Evolutionary conservation across 2,888 invertebrate species (phyloP).

Genomic region (Amphiduros pacificus): DNA sequence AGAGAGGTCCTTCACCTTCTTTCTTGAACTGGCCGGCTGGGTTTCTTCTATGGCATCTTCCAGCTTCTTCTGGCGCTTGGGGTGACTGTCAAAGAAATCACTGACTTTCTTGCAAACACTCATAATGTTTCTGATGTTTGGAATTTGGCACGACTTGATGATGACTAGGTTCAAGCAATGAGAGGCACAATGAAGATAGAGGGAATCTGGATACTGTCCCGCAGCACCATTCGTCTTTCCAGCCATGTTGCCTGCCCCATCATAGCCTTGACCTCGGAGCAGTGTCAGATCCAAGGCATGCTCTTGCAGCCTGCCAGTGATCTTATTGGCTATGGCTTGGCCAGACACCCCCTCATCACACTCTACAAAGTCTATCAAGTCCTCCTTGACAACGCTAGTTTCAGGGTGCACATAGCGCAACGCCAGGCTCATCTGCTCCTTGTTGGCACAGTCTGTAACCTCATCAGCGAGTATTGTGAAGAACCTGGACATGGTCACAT

Average conservation of each 20-base stretch:
- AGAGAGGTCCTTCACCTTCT: neutral
- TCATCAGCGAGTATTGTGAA: constrained; percentile 45
- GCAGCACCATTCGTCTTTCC: constrained; percentile 6
- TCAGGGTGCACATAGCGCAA: constrained; percentile 24
- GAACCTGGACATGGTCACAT: constrained; percentile 30
- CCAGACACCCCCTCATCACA: neutral
- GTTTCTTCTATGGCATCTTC: neutral
- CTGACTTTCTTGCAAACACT: neutral
- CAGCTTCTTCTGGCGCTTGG: neutral
- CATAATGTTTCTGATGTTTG: neutral
- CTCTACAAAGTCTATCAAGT: constrained; percentile 10
- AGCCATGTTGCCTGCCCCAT: constrained; percentile 16
- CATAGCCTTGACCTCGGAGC: constrained; percentile 4
- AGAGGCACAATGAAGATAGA: constrained; percentile 4
- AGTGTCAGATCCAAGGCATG: constrained; percentile 9
- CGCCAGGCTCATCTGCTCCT: constrained; percentile 28
- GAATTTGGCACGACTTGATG: neutral
- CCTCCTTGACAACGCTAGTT: constrained; percentile 21
- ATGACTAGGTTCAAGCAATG: neutral
- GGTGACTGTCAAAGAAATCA: neutral
- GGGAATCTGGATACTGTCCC: neutral
- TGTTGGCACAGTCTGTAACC: constrained; percentile 25
- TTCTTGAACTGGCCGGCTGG: neutral
- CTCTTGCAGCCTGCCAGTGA: neutral
- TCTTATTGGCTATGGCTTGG: neutral